These are phyloP conservation scores for Leuciscus waleckii DNA, from an alignment of 2,797 vertebrate genomes.

Conservation along the genomic window DNA sequence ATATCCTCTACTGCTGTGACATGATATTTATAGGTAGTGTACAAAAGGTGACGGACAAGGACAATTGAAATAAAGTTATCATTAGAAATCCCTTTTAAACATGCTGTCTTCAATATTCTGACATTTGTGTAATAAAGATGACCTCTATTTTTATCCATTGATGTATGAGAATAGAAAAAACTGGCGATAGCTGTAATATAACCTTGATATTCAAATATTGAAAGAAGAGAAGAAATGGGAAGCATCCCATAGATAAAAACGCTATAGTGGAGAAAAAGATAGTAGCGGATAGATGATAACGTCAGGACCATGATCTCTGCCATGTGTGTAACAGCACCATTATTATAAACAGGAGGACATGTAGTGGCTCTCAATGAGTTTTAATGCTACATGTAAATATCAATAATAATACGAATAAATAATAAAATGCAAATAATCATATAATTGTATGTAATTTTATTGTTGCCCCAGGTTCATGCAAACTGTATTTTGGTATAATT, in stretches of 20 bases:
- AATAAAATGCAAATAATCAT: background rate
- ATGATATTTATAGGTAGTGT: constrained; percentile 3
- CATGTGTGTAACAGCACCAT: constrained; percentile 1
- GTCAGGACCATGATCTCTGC: background rate
- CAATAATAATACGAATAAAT: background rate
- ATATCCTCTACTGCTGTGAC: background rate
- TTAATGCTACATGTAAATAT: background rate
- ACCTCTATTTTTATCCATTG: constrained; percentile 43
- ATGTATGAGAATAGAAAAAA: constrained; percentile 34
- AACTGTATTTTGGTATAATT: background rate
- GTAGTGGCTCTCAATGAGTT: background rate
- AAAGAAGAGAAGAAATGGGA: background rate
- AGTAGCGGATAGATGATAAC: background rate
- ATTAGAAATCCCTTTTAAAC: constrained; percentile 18
- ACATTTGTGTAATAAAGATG: constrained; percentile 31
- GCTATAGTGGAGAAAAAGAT: background rate
- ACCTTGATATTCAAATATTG: constrained; percentile 27
- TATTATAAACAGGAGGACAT: background rate
- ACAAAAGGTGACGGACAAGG: constrained; percentile 13
- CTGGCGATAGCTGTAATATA: background rate
- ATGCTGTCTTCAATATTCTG: constrained; percentile 30
- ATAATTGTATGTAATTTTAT: background rate
- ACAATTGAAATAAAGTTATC: background rate
- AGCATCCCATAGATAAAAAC: background rate
- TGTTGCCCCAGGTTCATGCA: background rate